Evolutionary conservation across 2,888 invertebrate genomes (phyloP).

Genomic region (Operophtera brumata): DNA sequence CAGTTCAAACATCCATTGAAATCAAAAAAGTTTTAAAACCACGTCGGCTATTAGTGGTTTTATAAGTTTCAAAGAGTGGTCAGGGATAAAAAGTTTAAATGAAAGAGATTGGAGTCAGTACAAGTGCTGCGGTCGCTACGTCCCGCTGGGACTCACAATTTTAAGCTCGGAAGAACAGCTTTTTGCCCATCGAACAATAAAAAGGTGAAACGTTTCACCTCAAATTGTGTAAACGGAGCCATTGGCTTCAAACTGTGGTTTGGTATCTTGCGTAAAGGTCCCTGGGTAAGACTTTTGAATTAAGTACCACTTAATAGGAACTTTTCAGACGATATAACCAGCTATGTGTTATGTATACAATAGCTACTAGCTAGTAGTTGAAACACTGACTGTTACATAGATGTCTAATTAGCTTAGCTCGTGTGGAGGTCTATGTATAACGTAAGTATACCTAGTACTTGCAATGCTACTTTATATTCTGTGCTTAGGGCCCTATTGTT

Average conservation of each 20-base stretch:
- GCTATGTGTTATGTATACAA: too few relatives aligned
- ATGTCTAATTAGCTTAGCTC: too few relatives aligned
- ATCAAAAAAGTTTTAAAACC: constrained; percentile 60
- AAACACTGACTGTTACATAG: too few relatives aligned
- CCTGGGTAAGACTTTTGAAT: constrained; percentile 3
- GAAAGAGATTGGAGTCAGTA: constrained; percentile 43
- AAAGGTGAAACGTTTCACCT: constrained; percentile 32
- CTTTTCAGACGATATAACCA: too few relatives aligned
- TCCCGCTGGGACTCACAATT: constrained; percentile 33
- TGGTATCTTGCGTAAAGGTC: constrained; percentile 15
- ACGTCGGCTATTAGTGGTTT: constrained; percentile 69
- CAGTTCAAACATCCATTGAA: constrained; percentile 19
- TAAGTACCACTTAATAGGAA: background rate
- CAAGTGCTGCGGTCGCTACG: constrained; percentile 47
- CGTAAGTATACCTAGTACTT: too few relatives aligned
- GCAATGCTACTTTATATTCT: too few relatives aligned
- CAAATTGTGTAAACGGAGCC: constrained; percentile 35
- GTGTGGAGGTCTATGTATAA: too few relatives aligned
- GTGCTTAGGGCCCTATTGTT: too few relatives aligned
- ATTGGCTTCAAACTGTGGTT: constrained; percentile 38
- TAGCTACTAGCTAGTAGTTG: too few relatives aligned
- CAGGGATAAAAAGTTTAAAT: constrained; percentile 55
- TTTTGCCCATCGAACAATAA: constrained; percentile 34
- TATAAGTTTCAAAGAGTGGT: constrained; percentile 60
- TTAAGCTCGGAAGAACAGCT: constrained; percentile 36